Evolutionary conservation across 2,888 invertebrate species (phyloP).

Genomic region (Drosophila nr. medialis): DNA sequence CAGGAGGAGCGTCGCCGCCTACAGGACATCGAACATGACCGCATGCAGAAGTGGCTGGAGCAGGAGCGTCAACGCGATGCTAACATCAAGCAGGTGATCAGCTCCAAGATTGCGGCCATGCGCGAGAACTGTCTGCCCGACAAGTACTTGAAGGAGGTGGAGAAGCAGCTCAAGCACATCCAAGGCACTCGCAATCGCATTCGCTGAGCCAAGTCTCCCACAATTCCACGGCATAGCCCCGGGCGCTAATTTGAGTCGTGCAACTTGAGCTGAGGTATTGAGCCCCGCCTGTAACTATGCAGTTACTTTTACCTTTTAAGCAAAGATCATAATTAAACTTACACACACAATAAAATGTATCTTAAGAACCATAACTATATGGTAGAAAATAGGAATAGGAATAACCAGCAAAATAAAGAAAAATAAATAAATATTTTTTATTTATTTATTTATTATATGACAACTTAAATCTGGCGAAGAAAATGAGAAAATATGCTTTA

Average conservation of each 20-base stretch:
- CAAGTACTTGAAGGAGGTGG: constrained; percentile 84
- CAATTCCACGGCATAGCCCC: constrained; percentile 31
- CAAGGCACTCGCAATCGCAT: constrained; percentile 64
- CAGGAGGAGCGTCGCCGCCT: constrained; percentile 79
- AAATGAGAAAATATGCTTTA: not conserved
- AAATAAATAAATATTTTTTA: not conserved
- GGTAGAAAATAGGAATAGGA: not conserved
- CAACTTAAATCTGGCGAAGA: too few relatives aligned
- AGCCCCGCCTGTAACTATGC: constrained; percentile 49
- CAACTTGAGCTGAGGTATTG: not conserved
- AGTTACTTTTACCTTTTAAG: not conserved
- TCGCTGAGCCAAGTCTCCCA: constrained; percentile 31
- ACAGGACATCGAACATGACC: constrained; percentile 75
- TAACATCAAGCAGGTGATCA: constrained; percentile 83
- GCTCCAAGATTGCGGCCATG: constrained; percentile 83
- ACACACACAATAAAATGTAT: not conserved
- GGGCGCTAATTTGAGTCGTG: constrained; percentile 12
- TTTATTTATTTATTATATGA: too few relatives aligned
- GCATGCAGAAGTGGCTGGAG: constrained; percentile 81
- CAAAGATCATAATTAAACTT: not conserved
- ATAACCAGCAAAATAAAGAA: not conserved
- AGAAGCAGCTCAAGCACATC: constrained; percentile 79
- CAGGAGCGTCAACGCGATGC: constrained; percentile 81
- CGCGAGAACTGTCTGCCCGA: constrained; percentile 84
- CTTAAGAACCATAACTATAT: not conserved